Evolutionary conservation across 2,113 vertebrate genomes (phyloP), one percentile per base, ranked within the genome.

Genomic region (Xenotilapia leptura): DNA sequence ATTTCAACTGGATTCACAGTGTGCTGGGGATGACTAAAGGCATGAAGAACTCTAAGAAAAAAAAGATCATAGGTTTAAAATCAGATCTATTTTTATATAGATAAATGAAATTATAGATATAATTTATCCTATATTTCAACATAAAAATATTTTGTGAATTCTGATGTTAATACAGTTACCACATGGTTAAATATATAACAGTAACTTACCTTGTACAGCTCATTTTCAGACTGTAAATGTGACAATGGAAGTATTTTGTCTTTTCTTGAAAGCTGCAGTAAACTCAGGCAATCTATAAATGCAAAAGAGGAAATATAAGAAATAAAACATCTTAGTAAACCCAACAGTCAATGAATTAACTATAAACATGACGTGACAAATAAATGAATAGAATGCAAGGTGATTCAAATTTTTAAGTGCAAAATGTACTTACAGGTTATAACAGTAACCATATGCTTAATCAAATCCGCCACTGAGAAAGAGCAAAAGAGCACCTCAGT

Each of bases 1-100:
- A 96, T 83, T 80, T 96, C 95, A 6, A 93, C 94, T 1, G 96
- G 95, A 93, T 91, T 89, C 77, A 79, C 86, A 2, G 87, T 28
- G 1, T 85, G 60, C 2, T 83, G 28, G 5, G 89, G 82, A 65
- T 60, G 80, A 6, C 85, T 13, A 1, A 91, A 83, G 21, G 82
- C 90, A 47, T 89, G 90, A 28, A 96, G 92, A 49, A 96, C 86
- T 94, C 96, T 96, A 54, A 47, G 73, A 45, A 49, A 89, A 6
- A 21, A 26, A 83, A 83, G 47, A 75, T 4, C 33, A 79, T 23
- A 4, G 3, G 15, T 9, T 81, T 36, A 65, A 79, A 70, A 80
- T 73, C 42, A 58, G 83, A 47, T 56, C 17, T 23, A 4, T 8
- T 23, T 21, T 21, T 77, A 51, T 8, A 51, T 12, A 51, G 6